Conservation (phyloP, 2,113 vertebrate genomes). For the Phaethornis superciliosus region DNA sequence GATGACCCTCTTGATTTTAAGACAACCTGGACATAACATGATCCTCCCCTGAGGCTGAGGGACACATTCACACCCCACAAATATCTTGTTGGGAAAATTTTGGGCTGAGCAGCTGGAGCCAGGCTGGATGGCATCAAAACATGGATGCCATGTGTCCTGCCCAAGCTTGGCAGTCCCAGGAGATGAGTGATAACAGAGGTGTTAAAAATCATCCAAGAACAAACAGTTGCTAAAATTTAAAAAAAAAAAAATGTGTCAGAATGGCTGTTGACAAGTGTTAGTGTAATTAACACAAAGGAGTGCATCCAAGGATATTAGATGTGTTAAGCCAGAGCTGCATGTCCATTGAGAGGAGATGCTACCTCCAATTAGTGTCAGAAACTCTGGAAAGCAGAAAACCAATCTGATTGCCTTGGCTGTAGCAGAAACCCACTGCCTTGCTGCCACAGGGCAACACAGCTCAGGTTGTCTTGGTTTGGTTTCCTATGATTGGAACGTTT, state of each 20-base stretch:
- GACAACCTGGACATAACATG: background rate
- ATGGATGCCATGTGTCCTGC: background rate
- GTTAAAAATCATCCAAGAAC: background rate
- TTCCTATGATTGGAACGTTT: background rate
- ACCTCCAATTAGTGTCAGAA: background rate
- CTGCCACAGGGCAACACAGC: background rate
- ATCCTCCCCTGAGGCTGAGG: background rate
- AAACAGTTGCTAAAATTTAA: too few species aligned
- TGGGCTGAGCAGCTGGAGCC: background rate
- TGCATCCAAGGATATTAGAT: background rate
- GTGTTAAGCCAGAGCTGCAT: background rate
- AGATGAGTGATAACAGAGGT: background rate
- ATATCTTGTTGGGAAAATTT: background rate
- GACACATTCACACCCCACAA: fast-evolving
- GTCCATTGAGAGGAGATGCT: background rate
- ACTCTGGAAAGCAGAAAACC: background rate
- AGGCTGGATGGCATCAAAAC: background rate
- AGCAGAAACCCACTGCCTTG: background rate
- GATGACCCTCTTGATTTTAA: background rate
- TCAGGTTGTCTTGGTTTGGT: background rate
- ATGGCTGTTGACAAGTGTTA: background rate
- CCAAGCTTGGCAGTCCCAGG: background rate
- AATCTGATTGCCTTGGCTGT: background rate
- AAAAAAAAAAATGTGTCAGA: background rate
- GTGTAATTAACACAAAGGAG: constrained; percentile 23